A percentile compares a stretch with the other conserved stretches of the same genome.
These are phyloP conservation scores for Pelecanus crispus DNA, from an alignment of 2,113 vertebrate genomes.

Conservation along the genomic window DNA sequence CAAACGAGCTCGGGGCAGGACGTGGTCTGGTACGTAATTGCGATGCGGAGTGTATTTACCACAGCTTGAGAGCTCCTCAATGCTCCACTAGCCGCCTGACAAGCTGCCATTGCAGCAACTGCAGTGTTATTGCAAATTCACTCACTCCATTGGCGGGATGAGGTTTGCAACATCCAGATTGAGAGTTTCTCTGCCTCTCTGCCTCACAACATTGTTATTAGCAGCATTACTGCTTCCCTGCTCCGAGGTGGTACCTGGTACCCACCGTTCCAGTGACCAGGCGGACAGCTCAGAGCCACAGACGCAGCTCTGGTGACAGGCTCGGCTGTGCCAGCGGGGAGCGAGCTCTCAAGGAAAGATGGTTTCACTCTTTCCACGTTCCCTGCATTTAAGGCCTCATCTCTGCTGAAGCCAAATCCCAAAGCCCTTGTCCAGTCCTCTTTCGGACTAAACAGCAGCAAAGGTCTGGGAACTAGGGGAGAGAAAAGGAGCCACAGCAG, in stretches of 20 bases:
- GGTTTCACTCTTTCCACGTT: background rate
- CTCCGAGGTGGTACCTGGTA: background rate
- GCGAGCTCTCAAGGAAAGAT: background rate
- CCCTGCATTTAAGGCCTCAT: background rate
- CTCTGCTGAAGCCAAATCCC: background rate
- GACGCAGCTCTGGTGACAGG: background rate
- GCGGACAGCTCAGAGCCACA: background rate
- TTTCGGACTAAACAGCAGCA: background rate
- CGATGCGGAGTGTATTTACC: background rate
- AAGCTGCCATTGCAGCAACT: constrained; percentile 14
- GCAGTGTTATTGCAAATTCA: background rate
- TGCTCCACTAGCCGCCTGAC: background rate
- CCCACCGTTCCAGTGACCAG: rapidly evolving
- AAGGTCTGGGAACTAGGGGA: rapidly evolving
- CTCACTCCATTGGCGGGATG: background rate
- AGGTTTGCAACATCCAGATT: background rate
- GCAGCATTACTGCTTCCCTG: background rate
- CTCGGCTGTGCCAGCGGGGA: background rate
- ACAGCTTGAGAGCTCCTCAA: background rate
- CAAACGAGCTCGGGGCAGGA: background rate
- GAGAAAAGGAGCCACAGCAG: background rate
- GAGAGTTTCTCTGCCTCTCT: background rate
- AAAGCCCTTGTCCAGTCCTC: background rate
- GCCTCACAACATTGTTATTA: background rate
- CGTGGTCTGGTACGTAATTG: background rate